A percentile compares a stretch with the other conserved stretches of the same genome.
These are phyloP conservation scores for Macroramphosus scolopax DNA, from an alignment of 2,797 vertebrate species.

Conservation along the genomic window DNA sequence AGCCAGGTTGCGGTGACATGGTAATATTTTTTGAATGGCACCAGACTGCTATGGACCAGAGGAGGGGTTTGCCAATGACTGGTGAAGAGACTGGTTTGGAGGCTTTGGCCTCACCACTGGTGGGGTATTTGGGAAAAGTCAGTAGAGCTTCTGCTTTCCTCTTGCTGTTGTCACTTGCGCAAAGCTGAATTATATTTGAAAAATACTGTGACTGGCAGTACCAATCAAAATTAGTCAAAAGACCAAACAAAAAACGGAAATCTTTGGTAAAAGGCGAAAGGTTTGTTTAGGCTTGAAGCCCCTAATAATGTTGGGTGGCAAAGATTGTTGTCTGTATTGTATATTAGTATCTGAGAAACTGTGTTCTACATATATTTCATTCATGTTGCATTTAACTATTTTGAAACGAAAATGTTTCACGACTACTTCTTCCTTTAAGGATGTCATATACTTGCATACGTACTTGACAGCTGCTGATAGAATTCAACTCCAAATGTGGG, in stretches of 20 bases:
- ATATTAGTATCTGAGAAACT: too few species aligned
- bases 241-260: constrained; percentile 79
- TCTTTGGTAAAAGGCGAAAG: constrained; percentile 91
- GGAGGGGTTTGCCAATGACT: constrained; percentile 90
- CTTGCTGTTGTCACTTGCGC: constrained; percentile 85
- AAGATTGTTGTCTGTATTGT: not conserved
- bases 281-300: constrained; percentile 46
- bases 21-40: constrained; percentile 85
- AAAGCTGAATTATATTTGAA: constrained; percentile 82
- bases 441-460: too few species aligned
- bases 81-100: constrained; percentile 92
- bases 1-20: constrained; percentile 83
- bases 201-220: constrained; percentile 55
- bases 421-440: too few species aligned
- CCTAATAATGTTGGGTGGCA: not conserved
- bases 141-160: constrained; percentile 88
- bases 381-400: too few species aligned
- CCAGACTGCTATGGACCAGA: constrained; percentile 79
- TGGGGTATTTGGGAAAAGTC: constrained; percentile 99
- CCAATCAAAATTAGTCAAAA: constrained; percentile 43
- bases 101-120: constrained; percentile 88
- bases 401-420: too few species aligned
- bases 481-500: too few species aligned
- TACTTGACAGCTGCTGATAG: too few species aligned
- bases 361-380: too few species aligned